Base-by-base conservation (phyloP, 2,888 invertebrate species). In the Emmelina monodactyla region DNA sequence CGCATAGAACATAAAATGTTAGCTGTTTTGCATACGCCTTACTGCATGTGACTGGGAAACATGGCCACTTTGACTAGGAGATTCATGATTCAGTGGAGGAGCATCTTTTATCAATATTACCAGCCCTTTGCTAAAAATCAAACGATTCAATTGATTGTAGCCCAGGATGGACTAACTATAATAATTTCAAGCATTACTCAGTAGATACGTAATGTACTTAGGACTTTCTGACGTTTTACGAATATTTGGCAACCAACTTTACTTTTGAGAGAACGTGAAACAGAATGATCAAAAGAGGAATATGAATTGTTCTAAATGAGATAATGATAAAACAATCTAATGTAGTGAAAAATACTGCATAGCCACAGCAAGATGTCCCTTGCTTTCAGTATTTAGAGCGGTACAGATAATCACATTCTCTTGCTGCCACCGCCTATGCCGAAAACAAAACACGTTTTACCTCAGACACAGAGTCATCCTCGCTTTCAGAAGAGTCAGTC, bases 381-480 rank as follows among this genome's bases (percentile, higher is more conserved):
- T 81, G 69, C 82, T 13, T 4, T 13, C 4, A 84, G 75, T 79
- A 83, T 84, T 84, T 71, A 83, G 83, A 67, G 79, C 78, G 76
- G 73, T 79, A 72, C 75, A 71, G 78, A 76, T 76, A 75, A 72
- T 78, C 78, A 76, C 70, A 79, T 73, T 73, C 70, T 66, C 70
- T 64, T 57, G 62, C 65, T 78, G 76, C 76, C 75, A 73, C 73
- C 76, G 76, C 78, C 78, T 78, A 71, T 65, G 50, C 61, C 60
- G 64, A 76, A 79, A 78, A 79, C 78, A 78, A 78, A 78, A 79
- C 78, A 78, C 78, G 75, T 78, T 79, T 86, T 88, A 95, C 94
- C 92, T 94, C 94, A 62, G 94, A 94, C 72, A 92, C 92, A 82
- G 94, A 94, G 76, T 94, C 95, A 82, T 94, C 94, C 78, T 95